phyloP scores from a whole-genome alignment of 2,888 invertebrate species.

The Nomada ferruginata region DNA sequence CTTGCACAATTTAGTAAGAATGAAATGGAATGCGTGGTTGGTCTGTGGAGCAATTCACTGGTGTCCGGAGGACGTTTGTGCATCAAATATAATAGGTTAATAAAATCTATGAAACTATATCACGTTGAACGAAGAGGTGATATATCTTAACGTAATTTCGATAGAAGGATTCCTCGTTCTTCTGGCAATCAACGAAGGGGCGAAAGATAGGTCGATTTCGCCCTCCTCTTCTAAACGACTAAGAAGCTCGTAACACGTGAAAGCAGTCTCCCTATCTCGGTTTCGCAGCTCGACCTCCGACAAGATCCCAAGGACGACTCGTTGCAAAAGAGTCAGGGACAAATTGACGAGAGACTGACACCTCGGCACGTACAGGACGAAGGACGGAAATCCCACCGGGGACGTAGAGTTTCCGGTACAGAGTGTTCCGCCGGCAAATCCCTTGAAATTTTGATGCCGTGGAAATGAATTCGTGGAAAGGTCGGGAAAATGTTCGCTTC shows the following conservation, averaged over 20 bases:
- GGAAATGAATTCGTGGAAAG: conserved; percentile 47
- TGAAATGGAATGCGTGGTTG: no score
- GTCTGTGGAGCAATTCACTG: no score
- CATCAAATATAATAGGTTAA: no score
- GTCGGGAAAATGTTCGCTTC: background rate
- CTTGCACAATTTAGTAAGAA: no score
- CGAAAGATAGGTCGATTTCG: background rate
- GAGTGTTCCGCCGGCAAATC: conserved; percentile 7
- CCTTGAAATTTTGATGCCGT: conserved; percentile 41
- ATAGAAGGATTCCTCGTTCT: conserved; percentile 28
- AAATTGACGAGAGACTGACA: conserved; percentile 49
- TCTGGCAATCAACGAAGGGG: background rate
- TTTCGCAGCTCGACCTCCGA: conserved; percentile 34
- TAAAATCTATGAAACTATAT: no score
- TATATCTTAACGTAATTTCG: background rate
- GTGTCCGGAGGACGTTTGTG: no score
- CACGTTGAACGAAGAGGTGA: no score
- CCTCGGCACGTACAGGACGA: conserved; percentile 32
- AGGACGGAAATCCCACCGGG: conserved; percentile 34
- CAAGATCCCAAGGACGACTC: conserved; percentile 30
- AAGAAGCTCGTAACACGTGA: conserved; percentile 53
- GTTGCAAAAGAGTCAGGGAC: conserved; percentile 25
- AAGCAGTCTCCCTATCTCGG: conserved; percentile 44
- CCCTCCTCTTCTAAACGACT: conserved; percentile 3
- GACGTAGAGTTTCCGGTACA: conserved; percentile 17